phyloP scores from a whole-genome alignment of 2,888 invertebrate species.

The Stenoptilia bipunctidactyla region DNA sequence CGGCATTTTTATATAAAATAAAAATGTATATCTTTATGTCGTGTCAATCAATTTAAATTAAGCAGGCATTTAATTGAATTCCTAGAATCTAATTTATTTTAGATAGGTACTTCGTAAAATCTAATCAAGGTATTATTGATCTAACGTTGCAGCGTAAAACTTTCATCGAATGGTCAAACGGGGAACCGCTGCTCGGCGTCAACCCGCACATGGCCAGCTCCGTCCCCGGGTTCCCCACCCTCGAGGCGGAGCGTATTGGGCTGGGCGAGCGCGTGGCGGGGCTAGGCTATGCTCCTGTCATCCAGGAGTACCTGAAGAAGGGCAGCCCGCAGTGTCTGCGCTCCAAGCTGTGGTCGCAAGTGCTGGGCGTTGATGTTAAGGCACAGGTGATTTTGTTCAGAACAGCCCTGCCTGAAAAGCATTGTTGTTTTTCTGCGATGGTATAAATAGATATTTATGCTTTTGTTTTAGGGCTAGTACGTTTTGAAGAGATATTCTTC shows the following conservation, averaged over 20 bases:
- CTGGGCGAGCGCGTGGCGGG: slow-evolving; percentile 84
- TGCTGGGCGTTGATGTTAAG: slow-evolving; percentile 84
- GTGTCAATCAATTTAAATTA: too few relatives aligned
- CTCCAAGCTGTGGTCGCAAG: slow-evolving; percentile 87
- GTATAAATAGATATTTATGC: too few relatives aligned
- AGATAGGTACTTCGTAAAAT: too few relatives aligned
- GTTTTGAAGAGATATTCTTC: too few relatives aligned
- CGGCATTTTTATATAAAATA: too few relatives aligned
- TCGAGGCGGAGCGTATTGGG: slow-evolving; percentile 78
- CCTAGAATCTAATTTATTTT: too few relatives aligned
- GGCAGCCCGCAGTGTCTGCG: slow-evolving; percentile 85
- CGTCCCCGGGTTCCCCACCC: slow-evolving; percentile 64
- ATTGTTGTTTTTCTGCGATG: too few relatives aligned
- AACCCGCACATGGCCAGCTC: slow-evolving; percentile 72
- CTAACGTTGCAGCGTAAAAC: slow-evolving; percentile 74
- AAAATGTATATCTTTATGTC: too few relatives aligned
- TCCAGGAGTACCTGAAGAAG: slow-evolving; percentile 90
- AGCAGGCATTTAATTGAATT: too few relatives aligned
- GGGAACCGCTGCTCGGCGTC: slow-evolving; percentile 82
- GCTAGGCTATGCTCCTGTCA: slow-evolving; percentile 86
- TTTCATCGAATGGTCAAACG: slow-evolving; percentile 80
- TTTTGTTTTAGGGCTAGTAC: too few relatives aligned
- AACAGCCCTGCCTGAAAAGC: too few relatives aligned
- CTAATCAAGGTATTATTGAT: too few relatives aligned
- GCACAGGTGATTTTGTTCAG: slow-evolving; percentile 62